phyloP scores from a whole-genome alignment of 2,888 invertebrate genomes.

The Drosophila borealis region DNA sequence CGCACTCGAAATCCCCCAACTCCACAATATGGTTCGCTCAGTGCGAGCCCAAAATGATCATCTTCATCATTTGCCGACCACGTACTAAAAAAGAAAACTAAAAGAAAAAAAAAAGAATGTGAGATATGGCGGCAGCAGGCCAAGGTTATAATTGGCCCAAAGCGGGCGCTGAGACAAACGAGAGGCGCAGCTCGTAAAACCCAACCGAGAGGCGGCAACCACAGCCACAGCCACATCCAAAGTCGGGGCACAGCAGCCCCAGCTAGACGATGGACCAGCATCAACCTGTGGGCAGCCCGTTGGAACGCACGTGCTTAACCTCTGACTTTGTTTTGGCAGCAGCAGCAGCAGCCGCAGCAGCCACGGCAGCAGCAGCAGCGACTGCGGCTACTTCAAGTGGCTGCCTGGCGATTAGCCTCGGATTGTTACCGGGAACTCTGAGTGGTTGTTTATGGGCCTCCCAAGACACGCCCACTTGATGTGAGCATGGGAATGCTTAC shows the following conservation, averaged over 20 bases:
- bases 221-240: slow-evolving; percentile 27
- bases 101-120: slow-evolving; percentile 52
- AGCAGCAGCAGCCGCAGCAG: slow-evolving; percentile 39
- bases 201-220: slow-evolving; percentile 59
- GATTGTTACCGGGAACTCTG: slow-evolving; percentile 73
- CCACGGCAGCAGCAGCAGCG: slow-evolving; percentile 13
- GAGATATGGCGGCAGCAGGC: slow-evolving; percentile 77
- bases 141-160: slow-evolving; percentile 82
- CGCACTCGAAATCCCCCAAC: slow-evolving; percentile 24
- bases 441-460: slow-evolving; percentile 72
- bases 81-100: slow-evolving; percentile 57
- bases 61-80: slow-evolving; percentile 79
- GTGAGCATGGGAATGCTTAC: slow-evolving; percentile 44
- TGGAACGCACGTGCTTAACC: slow-evolving; percentile 77
- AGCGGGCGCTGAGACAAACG: slow-evolving; percentile 72
- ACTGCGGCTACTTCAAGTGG: slow-evolving; percentile 70
- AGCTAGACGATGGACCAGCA: slow-evolving; percentile 45
- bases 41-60: slow-evolving; percentile 65
- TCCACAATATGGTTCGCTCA: slow-evolving; percentile 13
- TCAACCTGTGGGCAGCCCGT: slow-evolving; percentile 63
- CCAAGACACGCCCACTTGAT: slow-evolving; percentile 69
- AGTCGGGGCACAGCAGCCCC: not conserved
- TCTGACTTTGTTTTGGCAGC: slow-evolving; percentile 77
- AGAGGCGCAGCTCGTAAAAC: slow-evolving; percentile 68
- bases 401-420: slow-evolving; percentile 72